Conservation (phyloP, 2,113 vertebrate genomes). For the Oreotrochilus melanogaster region DNA sequence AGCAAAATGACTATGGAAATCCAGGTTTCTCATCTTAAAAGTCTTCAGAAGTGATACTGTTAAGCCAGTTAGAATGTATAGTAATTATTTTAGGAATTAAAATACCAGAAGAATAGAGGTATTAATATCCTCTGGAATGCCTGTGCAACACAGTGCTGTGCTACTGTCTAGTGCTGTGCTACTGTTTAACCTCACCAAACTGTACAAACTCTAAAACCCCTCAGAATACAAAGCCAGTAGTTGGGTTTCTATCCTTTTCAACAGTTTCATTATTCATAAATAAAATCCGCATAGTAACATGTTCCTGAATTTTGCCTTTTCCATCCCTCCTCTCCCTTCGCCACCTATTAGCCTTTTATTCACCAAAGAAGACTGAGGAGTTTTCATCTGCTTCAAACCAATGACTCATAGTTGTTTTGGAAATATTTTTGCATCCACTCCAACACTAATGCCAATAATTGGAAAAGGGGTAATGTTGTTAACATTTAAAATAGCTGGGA, state of each 20-base stretch:
- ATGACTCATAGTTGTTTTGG: neutral
- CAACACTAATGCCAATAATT: neutral
- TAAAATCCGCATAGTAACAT: neutral
- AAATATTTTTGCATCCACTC: neutral
- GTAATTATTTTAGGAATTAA: neutral
- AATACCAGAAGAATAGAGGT: neutral
- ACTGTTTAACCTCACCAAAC: neutral
- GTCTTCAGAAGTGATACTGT: neutral
- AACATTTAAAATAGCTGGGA: neutral
- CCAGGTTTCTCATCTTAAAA: neutral
- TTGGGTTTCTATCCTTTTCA: neutral
- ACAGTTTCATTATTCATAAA: neutral
- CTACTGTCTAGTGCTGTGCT: too few species aligned
- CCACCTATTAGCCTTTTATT: neutral
- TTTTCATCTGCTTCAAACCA: neutral
- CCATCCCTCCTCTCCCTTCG: too few species aligned
- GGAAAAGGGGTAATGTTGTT: neutral
- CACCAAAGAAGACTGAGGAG: neutral
- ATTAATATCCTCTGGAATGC: neutral
- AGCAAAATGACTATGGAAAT: neutral
- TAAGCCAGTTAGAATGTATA: neutral
- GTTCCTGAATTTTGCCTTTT: neutral
- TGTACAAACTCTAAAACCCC: neutral
- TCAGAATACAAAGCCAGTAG: neutral
- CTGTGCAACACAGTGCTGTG: neutral